Base-by-base conservation (phyloP, 2,113 vertebrate species). In the Microtus richardsoni region DNA sequence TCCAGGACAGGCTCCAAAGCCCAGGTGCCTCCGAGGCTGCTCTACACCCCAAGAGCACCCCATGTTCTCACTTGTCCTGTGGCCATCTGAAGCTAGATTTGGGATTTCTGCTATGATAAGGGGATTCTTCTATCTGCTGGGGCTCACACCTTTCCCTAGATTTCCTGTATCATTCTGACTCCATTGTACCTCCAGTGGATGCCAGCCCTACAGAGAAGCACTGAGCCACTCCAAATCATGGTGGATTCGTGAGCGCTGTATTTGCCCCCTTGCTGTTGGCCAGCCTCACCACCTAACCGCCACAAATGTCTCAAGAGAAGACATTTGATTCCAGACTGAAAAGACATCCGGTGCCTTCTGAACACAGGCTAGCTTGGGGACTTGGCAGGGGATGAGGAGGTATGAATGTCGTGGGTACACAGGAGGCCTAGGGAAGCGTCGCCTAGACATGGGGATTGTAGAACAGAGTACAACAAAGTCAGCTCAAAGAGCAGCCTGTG, bases 81-180 rank as follows among this genome's bases (percentile, higher is more conserved):
- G 5, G 0, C 24, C 4, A 2, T 58, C 9, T 21, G 66, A 22
- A 83, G 86, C 36, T 75, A 84, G 24, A 70, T 74, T 13, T 8
- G 0, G 52, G 33, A 62, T 88, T 97, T 88, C 33, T 49, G 49
- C 28, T 54, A 36, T 6, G 10, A 52, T 26, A 52, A 26, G 36
- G 22, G 47, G 64, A 60, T 41, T 83, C 75, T 44, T 78, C 95
- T 77, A 1, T 41, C 9, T 66, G 22, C 85, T 49, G 41, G 13
- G 4, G 77, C 62, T 30, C 10, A 64, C 41, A 49, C 10, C 82
- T 90, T 91, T 89, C 14, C 79, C 2, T 30, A 74, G 70, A 24
- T 44, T 75, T 52, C 78, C 78, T 87, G 28, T 75, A 24, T 84
- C 78, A 41, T n/a, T 82, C 60, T 91, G 74, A 49, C 68, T 90